Evolutionary conservation across 1,140 invertebrate species (phyloP).

Genomic region (Sarcophaga bullata): DNA sequence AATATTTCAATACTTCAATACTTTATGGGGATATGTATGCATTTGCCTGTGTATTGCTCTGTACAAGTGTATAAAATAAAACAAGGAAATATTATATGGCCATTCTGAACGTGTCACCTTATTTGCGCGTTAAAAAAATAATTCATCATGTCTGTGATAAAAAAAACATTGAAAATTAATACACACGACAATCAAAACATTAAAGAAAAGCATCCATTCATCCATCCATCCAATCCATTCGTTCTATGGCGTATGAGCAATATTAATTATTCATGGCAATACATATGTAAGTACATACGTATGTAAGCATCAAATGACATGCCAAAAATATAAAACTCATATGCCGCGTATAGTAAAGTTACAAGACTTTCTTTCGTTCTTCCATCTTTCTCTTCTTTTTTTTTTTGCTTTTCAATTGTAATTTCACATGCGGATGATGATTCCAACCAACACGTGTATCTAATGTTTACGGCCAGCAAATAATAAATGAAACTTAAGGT

Average conservation of each 20-base stretch:
- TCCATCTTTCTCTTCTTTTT: not conserved
- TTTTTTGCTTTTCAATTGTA: not conserved
- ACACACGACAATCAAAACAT: not conserved
- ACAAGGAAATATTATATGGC: too few species aligned
- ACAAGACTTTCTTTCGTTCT: too few species aligned
- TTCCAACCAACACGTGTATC: not conserved
- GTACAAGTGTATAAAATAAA: too few species aligned
- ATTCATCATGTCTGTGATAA: conserved; percentile 4
- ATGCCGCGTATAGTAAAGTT: not conserved
- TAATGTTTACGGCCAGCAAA: conserved; percentile 14
- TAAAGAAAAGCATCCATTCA: not conserved
- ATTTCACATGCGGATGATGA: not conserved
- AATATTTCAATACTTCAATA: too few species aligned
- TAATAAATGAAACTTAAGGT: not conserved
- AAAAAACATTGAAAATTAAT: not conserved
- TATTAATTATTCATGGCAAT: conserved; percentile 6
- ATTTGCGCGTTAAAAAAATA: not conserved
- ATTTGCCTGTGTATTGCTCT: too few species aligned
- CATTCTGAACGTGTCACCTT: too few species aligned
- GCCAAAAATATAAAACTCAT: not conserved
- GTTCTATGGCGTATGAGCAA: not conserved
- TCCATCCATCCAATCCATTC: too few species aligned
- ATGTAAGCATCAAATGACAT: too few species aligned
- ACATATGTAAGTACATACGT: not conserved
- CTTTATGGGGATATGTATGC: too few species aligned